Evolutionary conservation across 2,888 invertebrate genomes (phyloP), one percentile per base, ranked within the genome.

Genomic region (Protophormia terraenovae): DNA sequence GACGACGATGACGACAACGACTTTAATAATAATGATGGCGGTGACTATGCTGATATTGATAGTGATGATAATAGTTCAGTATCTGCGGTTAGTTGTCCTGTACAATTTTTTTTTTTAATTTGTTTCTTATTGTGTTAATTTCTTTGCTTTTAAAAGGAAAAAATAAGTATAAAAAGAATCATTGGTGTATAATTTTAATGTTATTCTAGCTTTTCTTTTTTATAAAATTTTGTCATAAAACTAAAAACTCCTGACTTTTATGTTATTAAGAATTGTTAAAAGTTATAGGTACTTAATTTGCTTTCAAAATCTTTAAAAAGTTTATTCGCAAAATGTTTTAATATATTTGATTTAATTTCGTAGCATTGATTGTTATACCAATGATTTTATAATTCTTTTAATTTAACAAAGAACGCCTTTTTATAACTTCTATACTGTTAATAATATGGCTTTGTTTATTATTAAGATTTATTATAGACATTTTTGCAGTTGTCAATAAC

Each of bases 21-120:
- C 64, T 8, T 29, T 64, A 78, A 83, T 69, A 77, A 84, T 72
- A 62, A 86, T 69, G 87, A 86, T 86, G 88, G 87, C 81, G 88
- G 86, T 84, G 89, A 87, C 82, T 87, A 86, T 87, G 86, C 83
- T 66, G 87, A 72, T 50, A 32, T 69, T 67, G 22, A 75, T 67
- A 50, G 66, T 78, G 71, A 38, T 77, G n/a, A 88, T 87, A 89
- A 88, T 89, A 89, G 89, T 86, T 87, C 89, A 5, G 67, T 79
- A 81, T 89, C 89, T 87, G 88, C 88, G 90, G 90, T 91, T 90
- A 91, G 90, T 91, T 89, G 84, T 84, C 62, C 64, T 62, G 47
- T 24, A 14, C 16, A 67, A 22, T 79, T 79, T 58, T 76, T 72
- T 84, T 79, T 83, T 80, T 84, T 78, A 62, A 82, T 76, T 64